Base-by-base conservation (phyloP, 2,797 vertebrate species). In the Harpagifer antarcticus region DNA sequence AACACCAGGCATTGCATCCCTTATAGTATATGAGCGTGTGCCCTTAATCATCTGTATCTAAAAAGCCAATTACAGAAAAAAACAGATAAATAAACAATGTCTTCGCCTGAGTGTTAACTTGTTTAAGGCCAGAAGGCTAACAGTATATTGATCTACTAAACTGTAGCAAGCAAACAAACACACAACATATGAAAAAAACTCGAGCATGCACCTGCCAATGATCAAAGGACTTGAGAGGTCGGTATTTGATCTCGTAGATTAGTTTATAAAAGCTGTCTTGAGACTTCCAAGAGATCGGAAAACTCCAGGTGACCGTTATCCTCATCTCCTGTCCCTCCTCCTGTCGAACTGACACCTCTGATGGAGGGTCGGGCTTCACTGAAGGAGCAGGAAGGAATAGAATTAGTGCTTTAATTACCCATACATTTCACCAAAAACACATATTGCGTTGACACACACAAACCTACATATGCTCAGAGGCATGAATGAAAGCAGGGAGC, bases 341-440 rank as follows among this genome's bases (percentile, higher is more conserved):
- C 0, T 84, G 72, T 0, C 3, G 54, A 52, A 96, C 94, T 0
- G 43, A 74, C 60, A 98, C 85, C 0, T 92, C 86, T 23, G 78
- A 33, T 0, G 97, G 98, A 1, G 96, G 95, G 48, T 97, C 96
- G 0, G 97, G 97, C 77, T 92, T 96, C 48, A 99, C 98, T 99
- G 70, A 3, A 9, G 33, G 37, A 60, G 7, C 2, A 50, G 37
- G 1, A 37, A 37, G 14, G 23, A 60, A 42, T 37, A 61, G 0
- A 52, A 55, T 20, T 37, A 84, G 49, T 1, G 15, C 5, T 59
- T 52, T 3, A 5, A 23, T 16, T 3, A 15, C 9, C 37, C 45
- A 61, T 13, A 49, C 15, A 44, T 37, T 7, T 44, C 9, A 59
- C 3, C 5, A 16, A 53, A 62, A 45, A 31, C 49, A 42, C 57